Evolutionary conservation across 2,888 invertebrate species (phyloP).

Genomic region (Pammene fasciana): DNA sequence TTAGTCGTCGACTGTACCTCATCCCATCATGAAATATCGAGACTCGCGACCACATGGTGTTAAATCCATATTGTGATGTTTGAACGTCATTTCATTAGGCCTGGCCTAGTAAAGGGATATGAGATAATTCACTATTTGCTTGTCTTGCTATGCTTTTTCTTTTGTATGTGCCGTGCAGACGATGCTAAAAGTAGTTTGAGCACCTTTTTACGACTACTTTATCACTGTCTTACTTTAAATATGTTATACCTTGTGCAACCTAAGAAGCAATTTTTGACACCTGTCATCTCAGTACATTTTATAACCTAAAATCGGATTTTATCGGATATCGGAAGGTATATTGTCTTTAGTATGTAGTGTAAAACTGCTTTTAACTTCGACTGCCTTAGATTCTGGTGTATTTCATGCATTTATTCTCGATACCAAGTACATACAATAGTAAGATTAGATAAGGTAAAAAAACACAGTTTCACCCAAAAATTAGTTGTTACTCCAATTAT

Average conservation of each 20-base stretch:
- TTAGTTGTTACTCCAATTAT: too few species aligned
- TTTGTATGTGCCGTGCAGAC: constrained; percentile 20
- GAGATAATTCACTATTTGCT: constrained; percentile 60
- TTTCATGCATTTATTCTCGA: neutral
- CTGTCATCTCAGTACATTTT: too few species aligned
- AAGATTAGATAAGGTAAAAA: neutral
- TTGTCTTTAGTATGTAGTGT: neutral
- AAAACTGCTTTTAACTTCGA: constrained; percentile 7
- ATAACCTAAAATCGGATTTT: too few species aligned
- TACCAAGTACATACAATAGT: neutral
- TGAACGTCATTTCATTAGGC: too few species aligned
- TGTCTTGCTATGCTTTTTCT: constrained; percentile 67
- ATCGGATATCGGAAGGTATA: too few species aligned
- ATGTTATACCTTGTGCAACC: too few species aligned
- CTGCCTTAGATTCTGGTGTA: neutral
- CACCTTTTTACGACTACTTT: neutral
- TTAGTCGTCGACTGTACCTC: too few species aligned
- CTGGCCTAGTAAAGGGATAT: constrained; percentile 82
- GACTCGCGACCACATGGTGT: neutral
- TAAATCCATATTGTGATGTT: constrained; percentile 21
- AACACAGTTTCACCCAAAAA: too few species aligned
- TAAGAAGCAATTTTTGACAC: too few species aligned
- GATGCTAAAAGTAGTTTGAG: neutral
- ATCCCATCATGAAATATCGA: constrained; percentile 17
- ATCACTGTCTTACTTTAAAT: neutral